A percentile compares a stretch with the other conserved stretches of the same genome.
Conservation (phyloP, 2,888 invertebrate species). For the Flexamia atlantica region DNA sequence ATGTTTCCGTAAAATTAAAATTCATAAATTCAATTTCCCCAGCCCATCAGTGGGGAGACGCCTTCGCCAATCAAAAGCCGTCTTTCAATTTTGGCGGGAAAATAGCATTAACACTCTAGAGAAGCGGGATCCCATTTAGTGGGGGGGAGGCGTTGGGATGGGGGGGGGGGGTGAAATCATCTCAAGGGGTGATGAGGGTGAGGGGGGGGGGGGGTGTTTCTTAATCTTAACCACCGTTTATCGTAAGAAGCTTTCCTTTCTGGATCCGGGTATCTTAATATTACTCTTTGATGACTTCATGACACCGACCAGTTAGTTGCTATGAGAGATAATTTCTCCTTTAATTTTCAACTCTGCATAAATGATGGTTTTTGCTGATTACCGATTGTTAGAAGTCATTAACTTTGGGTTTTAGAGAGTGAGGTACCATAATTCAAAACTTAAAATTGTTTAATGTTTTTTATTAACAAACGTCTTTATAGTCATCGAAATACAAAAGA, state of each 20-base stretch:
- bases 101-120: not conserved
- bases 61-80: not conserved
- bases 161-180: not conserved
- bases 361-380: too few species aligned
- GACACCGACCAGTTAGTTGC: not conserved
- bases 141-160: not conserved
- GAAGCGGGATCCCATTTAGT: not conserved
- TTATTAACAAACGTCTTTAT: too few species aligned
- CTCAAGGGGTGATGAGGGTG: not conserved
- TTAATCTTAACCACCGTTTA: not conserved
- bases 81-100: conserved; percentile 14
- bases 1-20: too few species aligned
- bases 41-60: not conserved
- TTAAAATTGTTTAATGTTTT: too few species aligned
- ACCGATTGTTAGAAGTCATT: too few species aligned
- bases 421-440: too few species aligned
- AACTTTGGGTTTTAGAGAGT: too few species aligned
- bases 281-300: not conserved
- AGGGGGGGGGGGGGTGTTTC: not conserved
- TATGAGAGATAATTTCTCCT: not conserved
- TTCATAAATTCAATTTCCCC: too few species aligned
- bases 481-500: too few species aligned
- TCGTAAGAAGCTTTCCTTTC: not conserved
- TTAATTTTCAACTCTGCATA: not conserved
- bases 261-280: not conserved